Evolutionary conservation across 2,888 invertebrate genomes (phyloP), one percentile per base, ranked within the genome.

Genomic region (Pseudanteris insignis): DNA sequence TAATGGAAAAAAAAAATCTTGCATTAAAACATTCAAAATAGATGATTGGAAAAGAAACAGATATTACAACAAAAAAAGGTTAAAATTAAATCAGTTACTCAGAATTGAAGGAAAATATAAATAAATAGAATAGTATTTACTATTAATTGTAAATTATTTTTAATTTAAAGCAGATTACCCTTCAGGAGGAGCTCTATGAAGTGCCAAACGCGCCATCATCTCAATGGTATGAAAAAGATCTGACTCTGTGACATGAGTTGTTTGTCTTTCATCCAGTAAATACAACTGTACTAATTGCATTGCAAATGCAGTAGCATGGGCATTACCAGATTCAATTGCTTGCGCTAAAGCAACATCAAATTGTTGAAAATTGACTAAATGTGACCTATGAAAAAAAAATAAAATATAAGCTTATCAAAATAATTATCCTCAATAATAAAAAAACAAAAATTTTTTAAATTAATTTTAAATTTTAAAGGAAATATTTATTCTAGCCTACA

Each of bases 271-370:
- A 68, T 92, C 95, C 34, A 94, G 86, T 12, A 95, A 84, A 74
- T 94, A 91, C 51, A 92, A 83, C 79, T 92, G 94, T 1, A 96
- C 88, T 11, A 97, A 83, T 71, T 95, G 94, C 88, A 94, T 96
- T 8, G 94, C 92, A 77, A 96, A 95, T 3, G 88, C 87, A 1
- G 94, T 89, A 0, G 92, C 93, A 81, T 92, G 85, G 67, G 85
- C 90, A 73, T 86, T 88, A 1, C 92, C 94, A 75, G 87, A 89
- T 69, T 96, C 96, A 88, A 97, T 91, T 63, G 89, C 86, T 69
- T 90, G 89, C 0, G 94, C 90, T 18, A 96, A 80, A 37, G 91
- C 87, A 43, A 90, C 79, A 80, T 96, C 96, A 71, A 91, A 90
- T 79, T 90, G 86, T 32, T 79, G 81, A 70, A 87, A 79, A 69